Evolutionary conservation across 2,113 vertebrate species (phyloP), one percentile per base, ranked within the genome.

Genomic region (Cyanoderma ruficeps): DNA sequence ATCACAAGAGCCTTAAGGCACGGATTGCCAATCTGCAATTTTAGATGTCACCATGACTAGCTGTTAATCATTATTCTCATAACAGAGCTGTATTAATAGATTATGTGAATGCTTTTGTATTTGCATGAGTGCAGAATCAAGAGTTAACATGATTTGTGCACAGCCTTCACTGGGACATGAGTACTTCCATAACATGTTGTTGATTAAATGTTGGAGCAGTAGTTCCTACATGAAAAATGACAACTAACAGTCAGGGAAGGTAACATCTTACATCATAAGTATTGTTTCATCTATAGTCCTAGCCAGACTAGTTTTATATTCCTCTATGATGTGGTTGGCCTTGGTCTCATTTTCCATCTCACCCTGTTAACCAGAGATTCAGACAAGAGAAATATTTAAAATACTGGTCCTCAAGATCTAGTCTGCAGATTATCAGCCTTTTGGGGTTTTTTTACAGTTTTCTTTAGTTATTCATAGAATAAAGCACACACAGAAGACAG

Each of bases 1-100:
- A 88, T 78, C 24, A 79, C 2, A 9, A 86, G 87, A 90, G 88
- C 93, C 83, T 61, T 77, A 77, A 96, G 90, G 94, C 95, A 94
- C 88, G 86, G 68, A 72, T 42, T 89, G 83, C 71, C 90, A 96
- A 92, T 77, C 64, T 74, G 55, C 59, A 74, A 70, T 96, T 93
- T 90, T 46, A 74, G 83, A 46, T 52, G 64, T 65, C 7, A 2
- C 64, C 71, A 77, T 5, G 4, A 90, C 59, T 77, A 92, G 79
- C 39, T 89, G 21, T 59, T 90, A 77, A 90, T 86, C 39, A 33
- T 61, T 79, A 83, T 72, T 87, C 76, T 74, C 30, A 6, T 35
- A 56, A 63, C 33, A 78, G 25, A 59, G 23, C 13, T 77, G 50
- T 80, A 77, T 42, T 61, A 83, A 57, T 24, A 80, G 25, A 57